Percentiles rank a stretch among this genome's conserved stretches.
These are phyloP conservation scores for Dynastes tityus DNA, from an alignment of 2,888 invertebrate genomes.

Conservation along the genomic window DNA sequence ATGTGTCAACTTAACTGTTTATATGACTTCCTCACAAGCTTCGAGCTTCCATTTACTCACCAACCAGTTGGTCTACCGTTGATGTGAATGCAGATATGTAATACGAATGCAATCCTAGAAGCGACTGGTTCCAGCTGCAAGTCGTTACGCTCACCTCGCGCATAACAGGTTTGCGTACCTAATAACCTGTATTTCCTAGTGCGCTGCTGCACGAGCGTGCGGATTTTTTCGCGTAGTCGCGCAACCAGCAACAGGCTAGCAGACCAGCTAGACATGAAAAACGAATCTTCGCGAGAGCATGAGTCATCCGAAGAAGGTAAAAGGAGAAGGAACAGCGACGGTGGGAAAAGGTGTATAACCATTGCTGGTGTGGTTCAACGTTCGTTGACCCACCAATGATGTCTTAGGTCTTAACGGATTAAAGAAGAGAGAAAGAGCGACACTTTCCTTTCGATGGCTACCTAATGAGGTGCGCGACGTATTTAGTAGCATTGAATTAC, in stretches of 20 bases:
- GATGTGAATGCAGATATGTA: not conserved
- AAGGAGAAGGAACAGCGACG: slow-evolving; percentile 41
- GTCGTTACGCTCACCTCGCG: slow-evolving; percentile 7
- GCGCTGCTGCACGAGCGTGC: not conserved
- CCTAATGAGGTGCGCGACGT: not conserved
- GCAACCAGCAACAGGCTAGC: slow-evolving; percentile 22
- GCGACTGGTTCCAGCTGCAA: slow-evolving; percentile 7
- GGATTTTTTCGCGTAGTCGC: not conserved
- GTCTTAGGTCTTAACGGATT: not conserved
- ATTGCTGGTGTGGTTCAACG: not conserved
- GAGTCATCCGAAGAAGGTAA: slow-evolving; percentile 51
- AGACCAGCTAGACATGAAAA: slow-evolving; percentile 40
- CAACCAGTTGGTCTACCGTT: too few species aligned
- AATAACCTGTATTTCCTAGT: slow-evolving; percentile 19
- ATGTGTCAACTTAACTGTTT: too few species aligned
- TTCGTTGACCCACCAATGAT: not conserved
- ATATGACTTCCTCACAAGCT: not conserved
- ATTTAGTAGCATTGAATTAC: slow-evolving; percentile 14
- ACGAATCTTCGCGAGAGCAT: slow-evolving; percentile 38
- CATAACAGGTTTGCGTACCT: slow-evolving; percentile 12
- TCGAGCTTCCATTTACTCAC: not conserved
- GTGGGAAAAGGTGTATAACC: not conserved
- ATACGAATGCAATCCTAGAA: slow-evolving; percentile 6
- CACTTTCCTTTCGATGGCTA: slow-evolving; percentile 14
- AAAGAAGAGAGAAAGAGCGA: not conserved